Percentiles rank a stretch among this genome's conserved stretches.
These are phyloP conservation scores for Mandrillus leucophaeus DNA, from an alignment of 2,113 vertebrate genomes.

Conservation along the genomic window DNA sequence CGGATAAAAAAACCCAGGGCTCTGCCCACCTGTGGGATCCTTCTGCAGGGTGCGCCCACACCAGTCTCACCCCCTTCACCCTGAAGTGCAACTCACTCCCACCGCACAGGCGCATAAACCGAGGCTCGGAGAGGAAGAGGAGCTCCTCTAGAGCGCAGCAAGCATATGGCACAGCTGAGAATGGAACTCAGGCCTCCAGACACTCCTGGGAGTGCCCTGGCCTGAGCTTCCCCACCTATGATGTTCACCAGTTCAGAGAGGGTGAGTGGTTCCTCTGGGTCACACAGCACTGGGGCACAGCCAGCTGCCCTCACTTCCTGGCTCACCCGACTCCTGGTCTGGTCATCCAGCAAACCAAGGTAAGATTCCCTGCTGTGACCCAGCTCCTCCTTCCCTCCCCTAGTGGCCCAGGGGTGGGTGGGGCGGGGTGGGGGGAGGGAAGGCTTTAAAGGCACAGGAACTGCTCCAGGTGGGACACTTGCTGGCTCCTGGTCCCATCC, in stretches of 20 bases:
- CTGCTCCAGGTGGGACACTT: slow-evolving; percentile 31
- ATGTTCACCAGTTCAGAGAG: slow-evolving; percentile 25
- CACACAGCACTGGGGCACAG: slow-evolving; percentile 15
- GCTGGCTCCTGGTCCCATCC: neutral
- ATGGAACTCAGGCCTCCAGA: neutral
- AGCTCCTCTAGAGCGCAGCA: no score
- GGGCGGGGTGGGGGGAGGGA: slow-evolving; percentile 30
- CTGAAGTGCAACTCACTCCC: neutral
- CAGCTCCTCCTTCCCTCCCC: slow-evolving; percentile 50
- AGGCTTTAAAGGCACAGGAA: slow-evolving; percentile 75
- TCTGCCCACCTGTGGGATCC: neutral
- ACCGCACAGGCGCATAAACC: neutral
- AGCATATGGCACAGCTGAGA: neutral
- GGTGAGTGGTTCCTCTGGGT: neutral
- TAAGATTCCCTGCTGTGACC: neutral
- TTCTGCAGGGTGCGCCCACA: fast-evolving
- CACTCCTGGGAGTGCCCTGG: neutral
- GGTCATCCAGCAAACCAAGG: neutral
- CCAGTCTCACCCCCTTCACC: neutral
- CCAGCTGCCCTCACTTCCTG: neutral
- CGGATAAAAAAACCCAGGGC: no score
- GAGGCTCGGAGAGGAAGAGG: neutral
- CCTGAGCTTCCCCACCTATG: neutral
- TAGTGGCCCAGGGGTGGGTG: neutral
- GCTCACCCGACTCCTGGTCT: neutral